phyloP scores from a whole-genome alignment of 1,140 invertebrate genomes.

The Muscidifurax raptorellus region DNA sequence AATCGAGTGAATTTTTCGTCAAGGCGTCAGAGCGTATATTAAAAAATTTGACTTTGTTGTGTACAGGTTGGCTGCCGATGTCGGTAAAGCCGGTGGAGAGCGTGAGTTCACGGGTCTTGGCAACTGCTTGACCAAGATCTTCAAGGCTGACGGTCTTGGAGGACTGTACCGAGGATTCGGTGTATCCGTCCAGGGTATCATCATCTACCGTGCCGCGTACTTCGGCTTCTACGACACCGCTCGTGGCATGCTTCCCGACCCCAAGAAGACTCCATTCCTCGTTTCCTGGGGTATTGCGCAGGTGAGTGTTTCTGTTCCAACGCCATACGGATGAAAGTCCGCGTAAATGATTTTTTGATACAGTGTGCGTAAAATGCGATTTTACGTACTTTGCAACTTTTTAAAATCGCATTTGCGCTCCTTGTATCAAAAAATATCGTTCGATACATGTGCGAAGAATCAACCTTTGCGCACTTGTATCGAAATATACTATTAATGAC shows the following conservation, averaged over 20 bases:
- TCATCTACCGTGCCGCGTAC: slow-evolving; percentile 92
- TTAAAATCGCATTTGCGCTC: no score
- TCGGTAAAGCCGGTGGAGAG: slow-evolving; percentile 84
- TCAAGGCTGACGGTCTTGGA: slow-evolving; percentile 86
- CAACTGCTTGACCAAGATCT: slow-evolving; percentile 89
- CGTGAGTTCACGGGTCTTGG: slow-evolving; percentile 90
- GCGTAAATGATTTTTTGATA: no score
- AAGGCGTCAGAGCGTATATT: neutral
- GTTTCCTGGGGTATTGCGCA: slow-evolving; percentile 89
- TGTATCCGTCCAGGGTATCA: slow-evolving; percentile 93
- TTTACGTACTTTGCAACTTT: no score
- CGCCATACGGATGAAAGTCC: no score
- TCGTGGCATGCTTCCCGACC: slow-evolving; percentile 90
- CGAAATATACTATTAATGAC: neutral
- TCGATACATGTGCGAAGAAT: no score
- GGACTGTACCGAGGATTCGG: slow-evolving; percentile 94
- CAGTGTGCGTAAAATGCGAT: no score
- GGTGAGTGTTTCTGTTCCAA: slow-evolving; percentile 70
- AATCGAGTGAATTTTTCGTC: neutral
- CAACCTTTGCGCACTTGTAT: no score
- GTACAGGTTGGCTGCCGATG: slow-evolving; percentile 86
- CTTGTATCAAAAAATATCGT: no score
- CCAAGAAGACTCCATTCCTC: slow-evolving; percentile 85
- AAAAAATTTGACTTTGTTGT: slow-evolving; percentile 14
- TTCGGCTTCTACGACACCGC: slow-evolving; percentile 96